Conservation (phyloP, 2,888 invertebrate genomes). For the Ormyrus nitidulus region DNA sequence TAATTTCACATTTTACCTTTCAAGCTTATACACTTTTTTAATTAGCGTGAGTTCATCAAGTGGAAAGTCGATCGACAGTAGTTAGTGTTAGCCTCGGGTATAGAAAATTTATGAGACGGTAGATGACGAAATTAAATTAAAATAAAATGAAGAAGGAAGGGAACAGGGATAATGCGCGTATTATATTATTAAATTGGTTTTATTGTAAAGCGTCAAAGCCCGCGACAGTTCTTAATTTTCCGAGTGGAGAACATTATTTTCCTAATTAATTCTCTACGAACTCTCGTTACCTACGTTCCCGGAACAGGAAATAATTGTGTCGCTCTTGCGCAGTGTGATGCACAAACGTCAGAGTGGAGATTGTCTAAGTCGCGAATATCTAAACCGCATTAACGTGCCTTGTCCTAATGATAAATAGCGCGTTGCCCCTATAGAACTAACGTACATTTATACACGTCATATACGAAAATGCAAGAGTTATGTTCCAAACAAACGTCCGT, state of each 20-base stretch:
- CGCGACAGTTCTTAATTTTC: too few relatives aligned
- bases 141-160: neutral
- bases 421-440: neutral
- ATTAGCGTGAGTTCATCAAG: conserved; percentile 19
- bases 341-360: conserved; percentile 13
- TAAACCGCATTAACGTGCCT: conserved; percentile 36
- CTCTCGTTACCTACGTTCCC: too few relatives aligned
- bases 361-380: conserved; percentile 26
- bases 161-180: too few relatives aligned
- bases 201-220: too few relatives aligned
- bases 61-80: conserved; percentile 7
- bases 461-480: conserved; percentile 33
- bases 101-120: conserved; percentile 6
- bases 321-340: neutral
- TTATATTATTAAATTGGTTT: too few relatives aligned
- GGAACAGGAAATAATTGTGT: neutral
- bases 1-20: neutral
- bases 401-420: conserved; percentile 36
- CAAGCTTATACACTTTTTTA: conserved; percentile 25
- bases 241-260: too few relatives aligned
- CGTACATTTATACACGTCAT: conserved; percentile 19
- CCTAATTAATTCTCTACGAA: too few relatives aligned
- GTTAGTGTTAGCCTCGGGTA: too few relatives aligned
- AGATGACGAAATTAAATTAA: neutral
- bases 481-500: neutral